Conservation (phyloP, 2,113 vertebrate species). For the Salvelinus sp. region DNA sequence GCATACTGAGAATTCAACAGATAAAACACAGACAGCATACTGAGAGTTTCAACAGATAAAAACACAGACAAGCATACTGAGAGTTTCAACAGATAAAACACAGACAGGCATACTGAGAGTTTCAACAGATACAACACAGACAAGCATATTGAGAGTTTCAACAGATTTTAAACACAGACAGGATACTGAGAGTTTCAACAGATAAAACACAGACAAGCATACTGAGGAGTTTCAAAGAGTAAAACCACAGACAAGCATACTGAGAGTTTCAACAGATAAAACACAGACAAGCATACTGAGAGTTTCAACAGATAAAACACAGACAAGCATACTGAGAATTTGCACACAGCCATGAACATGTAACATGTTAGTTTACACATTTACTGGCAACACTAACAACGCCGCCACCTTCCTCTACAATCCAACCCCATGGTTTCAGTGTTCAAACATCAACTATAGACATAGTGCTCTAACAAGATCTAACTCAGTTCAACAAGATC, state of each 20-base stretch:
- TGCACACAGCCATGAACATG: neutral
- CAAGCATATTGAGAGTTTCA: neutral
- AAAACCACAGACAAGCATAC: no score
- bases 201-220: no score
- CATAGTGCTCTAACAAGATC: conserved; percentile 87
- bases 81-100: no score
- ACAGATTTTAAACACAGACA: no score
- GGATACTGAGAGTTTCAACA: no score
- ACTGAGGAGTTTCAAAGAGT: neutral
- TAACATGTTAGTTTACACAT: conserved; percentile 72
- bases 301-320: neutral
- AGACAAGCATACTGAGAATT: neutral
- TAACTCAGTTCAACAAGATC: conserved; percentile 94
- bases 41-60: no score
- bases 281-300: neutral
- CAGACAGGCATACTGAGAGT: neutral
- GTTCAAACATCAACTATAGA: conserved; percentile 39
- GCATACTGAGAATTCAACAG: neutral
- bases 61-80: no score
- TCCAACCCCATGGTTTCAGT: no score
- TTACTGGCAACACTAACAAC: conserved; percentile 81
- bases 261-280: neutral
- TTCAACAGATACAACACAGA: neutral
- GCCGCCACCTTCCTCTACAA: conserved; percentile 72
- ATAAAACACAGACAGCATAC: no score